These are phyloP conservation scores for Dioctria rufipes DNA, from an alignment of 2,888 invertebrate genomes.

Conservation along the genomic window DNA sequence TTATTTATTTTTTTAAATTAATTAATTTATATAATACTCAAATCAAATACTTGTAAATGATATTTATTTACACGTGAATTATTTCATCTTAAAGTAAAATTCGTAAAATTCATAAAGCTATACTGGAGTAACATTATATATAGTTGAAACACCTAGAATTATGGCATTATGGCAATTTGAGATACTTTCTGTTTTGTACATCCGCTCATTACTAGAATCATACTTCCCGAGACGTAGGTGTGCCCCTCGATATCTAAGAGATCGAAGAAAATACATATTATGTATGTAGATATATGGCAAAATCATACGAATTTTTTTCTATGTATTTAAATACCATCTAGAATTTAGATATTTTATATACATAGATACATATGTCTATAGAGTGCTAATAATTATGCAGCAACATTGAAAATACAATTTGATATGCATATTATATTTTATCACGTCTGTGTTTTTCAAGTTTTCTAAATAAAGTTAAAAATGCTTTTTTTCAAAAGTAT, in stretches of 20 bases:
- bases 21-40: too few species aligned
- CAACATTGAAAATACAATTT: conserved; percentile 9
- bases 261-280: conserved; percentile 9
- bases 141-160: conserved; percentile 11
- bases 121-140: conserved; percentile 8
- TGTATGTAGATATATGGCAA: not conserved
- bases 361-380: too few species aligned
- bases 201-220: not conserved
- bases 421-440: not conserved
- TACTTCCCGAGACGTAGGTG: conserved; percentile 25
- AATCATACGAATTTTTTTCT: not conserved
- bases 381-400: conserved; percentile 24
- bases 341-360: not conserved
- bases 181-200: conserved; percentile 23
- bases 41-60: too few species aligned
- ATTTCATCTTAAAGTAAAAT: conserved; percentile 8
- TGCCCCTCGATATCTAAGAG: conserved; percentile 28
- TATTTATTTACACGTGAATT: too few species aligned
- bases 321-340: too few species aligned
- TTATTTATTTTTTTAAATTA: too few species aligned
- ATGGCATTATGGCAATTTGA: not conserved
- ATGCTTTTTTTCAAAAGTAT: not conserved
- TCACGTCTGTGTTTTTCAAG: conserved; percentile 11
- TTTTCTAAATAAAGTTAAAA: not conserved
- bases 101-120: conserved; percentile 18